phyloP scores from a whole-genome alignment of 2,888 invertebrate species.

The Caenorhabditis sinica region DNA sequence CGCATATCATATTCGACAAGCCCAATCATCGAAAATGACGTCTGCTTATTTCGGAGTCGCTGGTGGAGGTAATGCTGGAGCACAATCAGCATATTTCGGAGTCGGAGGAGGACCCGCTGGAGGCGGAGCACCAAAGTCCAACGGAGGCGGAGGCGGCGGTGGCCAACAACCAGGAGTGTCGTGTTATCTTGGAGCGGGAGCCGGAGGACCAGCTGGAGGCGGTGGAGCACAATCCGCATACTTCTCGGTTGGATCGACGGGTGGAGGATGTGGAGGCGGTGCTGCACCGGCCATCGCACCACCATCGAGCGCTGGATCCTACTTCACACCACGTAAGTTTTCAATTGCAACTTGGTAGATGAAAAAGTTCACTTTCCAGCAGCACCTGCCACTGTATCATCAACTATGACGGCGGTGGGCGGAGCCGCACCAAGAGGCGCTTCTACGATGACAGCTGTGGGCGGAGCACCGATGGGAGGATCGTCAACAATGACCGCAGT shows the following conservation, averaged over 20 bases:
- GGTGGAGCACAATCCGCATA: slow-evolving; percentile 57
- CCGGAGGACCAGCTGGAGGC: slow-evolving; percentile 59
- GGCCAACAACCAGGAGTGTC: slow-evolving; percentile 60
- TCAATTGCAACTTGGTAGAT: no score
- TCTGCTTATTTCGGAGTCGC: slow-evolving; percentile 71
- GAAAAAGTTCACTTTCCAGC: no score
- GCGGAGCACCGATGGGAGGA: slow-evolving; percentile 59
- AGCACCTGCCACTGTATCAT: background rate
- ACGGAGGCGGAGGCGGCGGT: slow-evolving; percentile 55
- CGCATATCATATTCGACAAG: slow-evolving; percentile 15
- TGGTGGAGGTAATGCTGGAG: slow-evolving; percentile 63
- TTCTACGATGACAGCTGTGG: slow-evolving; percentile 44
- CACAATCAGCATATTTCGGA: slow-evolving; percentile 65
- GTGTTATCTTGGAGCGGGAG: slow-evolving; percentile 71
- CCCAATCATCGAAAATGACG: slow-evolving; percentile 49
- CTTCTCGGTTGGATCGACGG: slow-evolving; percentile 35
- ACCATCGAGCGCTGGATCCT: slow-evolving; percentile 6
- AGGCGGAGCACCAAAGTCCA: slow-evolving; percentile 39
- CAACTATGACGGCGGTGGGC: slow-evolving; percentile 17
- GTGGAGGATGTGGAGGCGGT: slow-evolving; percentile 37
- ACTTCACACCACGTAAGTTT: slow-evolving; percentile 28
- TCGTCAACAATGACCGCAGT: slow-evolving; percentile 73
- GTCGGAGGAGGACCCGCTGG: slow-evolving; percentile 64
- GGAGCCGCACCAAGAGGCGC: slow-evolving; percentile 41
- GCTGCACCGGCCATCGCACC: background rate